phyloP scores from a whole-genome alignment of 2,113 vertebrate species.

The Phalacrocorax pelagicus region DNA sequence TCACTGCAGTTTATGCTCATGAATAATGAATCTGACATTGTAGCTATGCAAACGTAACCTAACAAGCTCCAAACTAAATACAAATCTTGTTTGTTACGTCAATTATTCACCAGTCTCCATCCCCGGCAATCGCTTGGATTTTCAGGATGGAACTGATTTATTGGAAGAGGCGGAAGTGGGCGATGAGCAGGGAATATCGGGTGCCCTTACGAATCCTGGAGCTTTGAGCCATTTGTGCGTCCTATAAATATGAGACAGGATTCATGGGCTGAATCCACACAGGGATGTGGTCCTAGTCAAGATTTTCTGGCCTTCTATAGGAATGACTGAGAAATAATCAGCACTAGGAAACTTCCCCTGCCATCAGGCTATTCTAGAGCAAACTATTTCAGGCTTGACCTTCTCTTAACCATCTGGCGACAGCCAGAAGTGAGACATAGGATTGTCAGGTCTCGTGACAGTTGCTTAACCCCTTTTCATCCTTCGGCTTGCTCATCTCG shows the following conservation, averaged over 20 bases:
- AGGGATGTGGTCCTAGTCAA: not conserved
- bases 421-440: not conserved
- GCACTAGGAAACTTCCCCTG: not conserved
- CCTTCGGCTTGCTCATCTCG: not conserved
- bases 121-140: not conserved
- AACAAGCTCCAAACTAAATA: constrained; percentile 42
- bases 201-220: not conserved
- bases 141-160: not conserved
- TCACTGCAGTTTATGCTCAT: constrained; percentile 54
- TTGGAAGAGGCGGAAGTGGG: not conserved
- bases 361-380: not conserved
- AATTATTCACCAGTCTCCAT: constrained; percentile 36
- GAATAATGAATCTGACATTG: constrained; percentile 69
- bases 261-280: not conserved
- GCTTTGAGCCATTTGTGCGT: not conserved
- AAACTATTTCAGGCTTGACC: not conserved
- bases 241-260: not conserved
- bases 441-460: rapidly evolving
- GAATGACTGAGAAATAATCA: not conserved
- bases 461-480: not conserved
- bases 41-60: constrained; percentile 52
- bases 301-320: no score
- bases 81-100: constrained; percentile 5
- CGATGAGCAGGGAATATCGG: rapidly evolving
- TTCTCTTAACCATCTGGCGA: not conserved